Percentiles rank a stretch among this genome's conserved stretches.
Evolutionary conservation across 2,113 vertebrate species (phyloP).

Genomic region (Halcyon senegalensis): DNA sequence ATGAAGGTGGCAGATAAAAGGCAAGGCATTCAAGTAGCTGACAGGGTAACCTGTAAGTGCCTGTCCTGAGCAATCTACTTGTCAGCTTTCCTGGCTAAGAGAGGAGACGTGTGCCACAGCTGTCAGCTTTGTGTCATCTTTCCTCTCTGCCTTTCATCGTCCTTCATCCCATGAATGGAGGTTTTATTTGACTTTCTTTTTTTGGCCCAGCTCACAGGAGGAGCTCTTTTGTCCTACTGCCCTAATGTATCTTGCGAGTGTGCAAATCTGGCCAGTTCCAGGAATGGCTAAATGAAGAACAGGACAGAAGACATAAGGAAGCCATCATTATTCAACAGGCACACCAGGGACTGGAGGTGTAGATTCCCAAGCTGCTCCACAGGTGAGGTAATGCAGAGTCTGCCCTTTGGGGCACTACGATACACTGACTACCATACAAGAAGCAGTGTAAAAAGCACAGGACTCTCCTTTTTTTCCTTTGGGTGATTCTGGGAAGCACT

Average conservation of each 20-base stretch:
- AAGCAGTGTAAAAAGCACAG: neutral
- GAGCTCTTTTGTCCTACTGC: slow-evolving; percentile 19
- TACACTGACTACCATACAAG: neutral
- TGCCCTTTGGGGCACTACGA: neutral
- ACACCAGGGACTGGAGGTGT: neutral
- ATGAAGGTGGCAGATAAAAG: slow-evolving; percentile 78
- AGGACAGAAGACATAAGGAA: neutral
- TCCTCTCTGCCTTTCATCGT: slow-evolving; percentile 82
- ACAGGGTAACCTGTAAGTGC: slow-evolving; percentile 74
- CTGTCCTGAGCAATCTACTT: slow-evolving; percentile 79
- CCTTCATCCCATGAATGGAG: slow-evolving; percentile 79
- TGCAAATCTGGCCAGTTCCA: neutral
- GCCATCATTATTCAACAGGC: neutral
- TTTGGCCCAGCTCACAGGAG: slow-evolving; percentile 45
- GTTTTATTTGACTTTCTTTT: slow-evolving; percentile 70
- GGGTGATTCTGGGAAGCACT: neutral
- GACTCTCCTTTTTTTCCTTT: neutral
- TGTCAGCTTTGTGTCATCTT: slow-evolving; percentile 85
- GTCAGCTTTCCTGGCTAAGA: slow-evolving; percentile 77
- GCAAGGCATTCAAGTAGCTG: slow-evolving; percentile 77
- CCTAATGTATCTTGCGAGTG: neutral
- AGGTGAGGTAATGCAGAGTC: neutral
- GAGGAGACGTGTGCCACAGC: slow-evolving; percentile 77
- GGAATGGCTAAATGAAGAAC: neutral
- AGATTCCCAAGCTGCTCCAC: neutral